Percentiles rank a stretch among this genome's conserved stretches.
Evolutionary conservation across 2,888 invertebrate genomes (phyloP).

Genomic region (Eilema griseolum): DNA sequence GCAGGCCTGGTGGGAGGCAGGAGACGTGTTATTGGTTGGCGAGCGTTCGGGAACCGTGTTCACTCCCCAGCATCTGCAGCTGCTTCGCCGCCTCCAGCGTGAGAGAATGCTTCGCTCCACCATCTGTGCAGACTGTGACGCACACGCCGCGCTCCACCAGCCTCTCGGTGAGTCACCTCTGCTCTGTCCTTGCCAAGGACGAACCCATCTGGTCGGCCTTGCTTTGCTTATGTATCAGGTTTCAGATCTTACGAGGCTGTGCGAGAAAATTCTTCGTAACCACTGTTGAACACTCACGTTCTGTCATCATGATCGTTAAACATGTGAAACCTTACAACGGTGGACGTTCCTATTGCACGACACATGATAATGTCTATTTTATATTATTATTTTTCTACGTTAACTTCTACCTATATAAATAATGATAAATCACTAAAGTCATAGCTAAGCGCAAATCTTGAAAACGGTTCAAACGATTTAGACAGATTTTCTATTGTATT

Average conservation of each 20-base stretch:
- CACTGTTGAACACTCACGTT: constrained; percentile 36
- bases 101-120: constrained; percentile 87
- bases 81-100: constrained; percentile 88
- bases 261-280: constrained; percentile 34
- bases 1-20: constrained; percentile 87
- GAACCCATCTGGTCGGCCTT: constrained; percentile 55
- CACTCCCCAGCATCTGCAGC: constrained; percentile 89
- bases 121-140: constrained; percentile 83
- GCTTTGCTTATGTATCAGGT: constrained; percentile 48
- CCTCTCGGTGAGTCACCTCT: constrained; percentile 80
- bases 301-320: constrained; percentile 44
- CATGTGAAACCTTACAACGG: constrained; percentile 61
- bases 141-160: constrained; percentile 80
- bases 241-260: constrained; percentile 47
- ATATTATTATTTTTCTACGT: background rate
- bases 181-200: constrained; percentile 70
- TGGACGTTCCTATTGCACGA: constrained; percentile 32
- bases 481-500: background rate
- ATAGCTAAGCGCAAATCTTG: background rate
- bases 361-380: constrained; percentile 11
- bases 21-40: constrained; percentile 86
- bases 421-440: background rate
- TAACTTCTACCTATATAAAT: background rate
- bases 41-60: constrained; percentile 88
- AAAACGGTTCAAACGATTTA: background rate